Conservation (phyloP, 2,113 vertebrate species). For the Tupaia chinensis region DNA sequence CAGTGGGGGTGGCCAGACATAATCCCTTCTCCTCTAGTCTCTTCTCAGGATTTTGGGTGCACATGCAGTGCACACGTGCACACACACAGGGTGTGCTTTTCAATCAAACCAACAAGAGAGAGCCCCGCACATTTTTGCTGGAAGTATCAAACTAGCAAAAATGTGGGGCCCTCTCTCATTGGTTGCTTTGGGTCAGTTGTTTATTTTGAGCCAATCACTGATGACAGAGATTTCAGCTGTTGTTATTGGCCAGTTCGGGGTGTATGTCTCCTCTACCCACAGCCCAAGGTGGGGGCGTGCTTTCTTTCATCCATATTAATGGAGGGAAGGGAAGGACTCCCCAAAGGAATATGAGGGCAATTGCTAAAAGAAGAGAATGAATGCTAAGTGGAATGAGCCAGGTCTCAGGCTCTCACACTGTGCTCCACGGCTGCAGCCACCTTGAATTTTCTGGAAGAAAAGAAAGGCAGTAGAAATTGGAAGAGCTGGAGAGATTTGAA, state of each 20-base stretch:
- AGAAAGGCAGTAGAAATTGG: not conserved
- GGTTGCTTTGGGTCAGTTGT: not conserved
- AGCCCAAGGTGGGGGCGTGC: not conserved
- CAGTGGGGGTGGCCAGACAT: too few species aligned
- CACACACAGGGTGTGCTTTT: too few species aligned
- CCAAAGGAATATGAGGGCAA: not conserved
- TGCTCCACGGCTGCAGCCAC: not conserved
- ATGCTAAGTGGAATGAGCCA: not conserved
- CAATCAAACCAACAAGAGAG: too few species aligned
- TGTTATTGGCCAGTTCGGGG: not conserved
- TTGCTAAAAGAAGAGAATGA: not conserved
- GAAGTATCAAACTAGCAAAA: not conserved
- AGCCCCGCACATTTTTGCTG: too few species aligned
- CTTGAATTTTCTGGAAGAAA: constrained; percentile 24
- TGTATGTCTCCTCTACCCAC: not conserved
- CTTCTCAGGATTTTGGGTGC: too few species aligned
- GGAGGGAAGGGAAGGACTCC: not conserved
- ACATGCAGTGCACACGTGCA: too few species aligned
- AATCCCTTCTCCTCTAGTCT: too few species aligned
- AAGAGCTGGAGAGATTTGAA: not conserved
- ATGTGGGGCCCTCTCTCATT: not conserved
- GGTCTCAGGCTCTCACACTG: not conserved
- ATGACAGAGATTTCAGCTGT: not conserved
- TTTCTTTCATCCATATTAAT: not conserved
- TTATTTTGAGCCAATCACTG: constrained; percentile 1